Conservation (phyloP, 2,888 invertebrate species). For the Amitus sp. region DNA sequence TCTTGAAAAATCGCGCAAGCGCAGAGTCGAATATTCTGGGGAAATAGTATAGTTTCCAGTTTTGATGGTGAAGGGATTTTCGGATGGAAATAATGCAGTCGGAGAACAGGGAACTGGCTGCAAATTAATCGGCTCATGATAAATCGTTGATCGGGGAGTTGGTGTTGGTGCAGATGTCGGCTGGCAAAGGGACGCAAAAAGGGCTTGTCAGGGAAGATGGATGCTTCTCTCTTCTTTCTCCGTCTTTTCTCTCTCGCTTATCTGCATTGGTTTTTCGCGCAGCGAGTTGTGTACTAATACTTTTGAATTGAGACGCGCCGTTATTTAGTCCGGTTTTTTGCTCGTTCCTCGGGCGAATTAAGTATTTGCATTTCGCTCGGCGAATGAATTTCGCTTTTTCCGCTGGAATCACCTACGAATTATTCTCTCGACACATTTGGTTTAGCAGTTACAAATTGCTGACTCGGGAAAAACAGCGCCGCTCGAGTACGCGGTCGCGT, state of each 20-base stretch:
- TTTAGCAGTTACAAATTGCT: not conserved
- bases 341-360: not conserved
- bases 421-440: not conserved
- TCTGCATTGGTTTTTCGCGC: conserved; percentile 32
- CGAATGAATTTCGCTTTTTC: not conserved
- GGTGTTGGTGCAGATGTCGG: conserved; percentile 34
- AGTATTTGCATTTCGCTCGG: not conserved
- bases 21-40: not conserved
- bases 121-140: conserved; percentile 61
- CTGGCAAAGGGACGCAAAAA: conserved; percentile 46
- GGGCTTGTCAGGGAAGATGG: conserved; percentile 57
- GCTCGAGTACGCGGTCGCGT: not conserved
- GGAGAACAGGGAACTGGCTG: conserved; percentile 26
- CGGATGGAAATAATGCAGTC: not conserved
- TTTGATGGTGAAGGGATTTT: not conserved
- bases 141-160: conserved; percentile 49
- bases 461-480: not conserved
- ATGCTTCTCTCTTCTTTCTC: conserved; percentile 48
- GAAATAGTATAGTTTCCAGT: too few relatives aligned
- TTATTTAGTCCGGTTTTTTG: not conserved
- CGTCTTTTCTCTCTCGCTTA: not conserved
- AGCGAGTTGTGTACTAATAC: conserved; percentile 34
- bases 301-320: conserved; percentile 11
- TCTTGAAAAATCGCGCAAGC: not conserved
- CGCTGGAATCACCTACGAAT: not conserved